phyloP scores from a whole-genome alignment of 2,888 invertebrate species.

The Caprella mutica region DNA sequence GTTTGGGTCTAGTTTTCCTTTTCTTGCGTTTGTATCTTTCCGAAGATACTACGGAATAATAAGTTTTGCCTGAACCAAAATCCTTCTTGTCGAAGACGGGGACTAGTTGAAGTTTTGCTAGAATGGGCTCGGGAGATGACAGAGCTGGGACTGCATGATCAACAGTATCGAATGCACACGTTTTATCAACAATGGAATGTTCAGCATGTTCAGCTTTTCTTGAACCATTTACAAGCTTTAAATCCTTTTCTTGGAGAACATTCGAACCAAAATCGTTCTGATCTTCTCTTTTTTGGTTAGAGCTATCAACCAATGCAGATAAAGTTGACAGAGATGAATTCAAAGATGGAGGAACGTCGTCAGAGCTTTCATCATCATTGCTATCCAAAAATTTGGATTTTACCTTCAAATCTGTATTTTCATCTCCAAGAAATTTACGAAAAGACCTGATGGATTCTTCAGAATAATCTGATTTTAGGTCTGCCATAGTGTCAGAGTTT shows the following conservation, averaged over 20 bases:
- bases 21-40: constrained; percentile 3
- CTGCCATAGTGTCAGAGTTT: too few relatives aligned
- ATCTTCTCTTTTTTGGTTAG: constrained; percentile 5
- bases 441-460: too few relatives aligned
- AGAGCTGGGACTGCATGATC: neutral
- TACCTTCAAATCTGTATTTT: neutral
- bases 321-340: constrained; percentile 28
- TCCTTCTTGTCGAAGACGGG: neutral
- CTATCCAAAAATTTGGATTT: neutral
- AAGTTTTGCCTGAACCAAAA: too few relatives aligned
- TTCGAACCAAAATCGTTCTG: neutral
- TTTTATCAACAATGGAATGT: neutral
- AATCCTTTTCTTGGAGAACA: neutral
- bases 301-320: constrained; percentile 20
- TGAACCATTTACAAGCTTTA: too few relatives aligned
- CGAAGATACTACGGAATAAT: neutral
- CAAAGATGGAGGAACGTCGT: constrained; percentile 23
- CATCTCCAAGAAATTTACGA: too few relatives aligned
- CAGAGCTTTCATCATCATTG: neutral
- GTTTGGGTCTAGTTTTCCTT: constrained; percentile 2
- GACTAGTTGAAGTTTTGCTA: neutral
- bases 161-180: neutral
- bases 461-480: too few relatives aligned
- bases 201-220: neutral
- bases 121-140: constrained; percentile 7